Evolutionary conservation across 2,797 vertebrate species (phyloP), one percentile per base, ranked within the genome.

Genomic region (Sebastes ruberrimus): DNA sequence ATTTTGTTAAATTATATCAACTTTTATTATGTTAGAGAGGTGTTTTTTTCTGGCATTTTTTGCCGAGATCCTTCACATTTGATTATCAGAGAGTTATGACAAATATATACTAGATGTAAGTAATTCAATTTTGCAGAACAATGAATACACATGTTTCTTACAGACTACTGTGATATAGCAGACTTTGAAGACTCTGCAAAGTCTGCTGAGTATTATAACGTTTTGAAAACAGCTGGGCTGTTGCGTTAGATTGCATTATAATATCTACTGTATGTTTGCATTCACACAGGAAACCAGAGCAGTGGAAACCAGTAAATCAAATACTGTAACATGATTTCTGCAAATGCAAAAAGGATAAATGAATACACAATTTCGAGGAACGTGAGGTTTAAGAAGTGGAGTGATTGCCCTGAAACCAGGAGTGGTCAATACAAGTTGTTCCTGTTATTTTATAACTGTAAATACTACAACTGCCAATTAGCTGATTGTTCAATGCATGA

Each of bases 401-500:
- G 13, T 10, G 25, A 33, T 8, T 8, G 3, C 28, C 56, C 30
- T n/a, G 1, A 64, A 3, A 7, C 27, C 5, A 49, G 4, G 4
- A 46, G 30, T 6, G 27, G 27, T 59, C 18, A 46, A 28, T 5
- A 4, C 10, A 57, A 7, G 38, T 13, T 71, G 63, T 73, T 71
- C n/a, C 65, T 65, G 56, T 80, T 87, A 70, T 68, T 80, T 71
- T 27, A 42, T 35, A 46, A 76, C 7, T 66, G 16, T 30, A 73
- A 73, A 63, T 25, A 16, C 18, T 9, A 33, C 16, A 7, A 3
- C 55, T 71, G 2, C 13, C 56, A 46, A 35, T 75, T 33, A 5
- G 10, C 38, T 59, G 16, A 56, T 30, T 66, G 52, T 14, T 71
- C 3, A 25, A 28, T 8, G 56, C 14, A 33, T 33, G 16, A 60